These are phyloP conservation scores for Loriculus beryllinus DNA, from an alignment of 2,797 vertebrate species.

Conservation along the genomic window DNA sequence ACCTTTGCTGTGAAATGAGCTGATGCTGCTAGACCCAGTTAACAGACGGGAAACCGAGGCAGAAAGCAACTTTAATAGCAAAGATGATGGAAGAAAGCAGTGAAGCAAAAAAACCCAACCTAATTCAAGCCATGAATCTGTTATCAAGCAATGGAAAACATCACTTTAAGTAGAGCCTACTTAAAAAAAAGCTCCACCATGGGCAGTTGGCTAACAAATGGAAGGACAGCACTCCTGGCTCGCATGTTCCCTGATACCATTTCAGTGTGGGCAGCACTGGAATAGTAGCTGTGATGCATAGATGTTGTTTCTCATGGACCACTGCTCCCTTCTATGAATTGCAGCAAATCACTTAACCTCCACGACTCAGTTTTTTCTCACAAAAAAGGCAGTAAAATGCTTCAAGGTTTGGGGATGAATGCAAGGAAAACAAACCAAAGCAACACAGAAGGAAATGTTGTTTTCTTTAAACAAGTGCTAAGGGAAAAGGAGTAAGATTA, in stretches of 20 bases:
- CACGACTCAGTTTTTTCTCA: background rate
- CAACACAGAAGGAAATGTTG: background rate
- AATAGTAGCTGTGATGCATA: background rate
- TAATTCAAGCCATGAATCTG: background rate
- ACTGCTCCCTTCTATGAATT: background rate
- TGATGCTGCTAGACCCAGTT: background rate
- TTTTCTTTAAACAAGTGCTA: constrained; percentile 15
- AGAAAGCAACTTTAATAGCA: background rate
- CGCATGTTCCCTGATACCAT: background rate
- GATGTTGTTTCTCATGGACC: background rate
- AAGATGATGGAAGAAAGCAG: background rate
- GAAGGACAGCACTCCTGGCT: background rate
- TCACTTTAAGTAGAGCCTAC: background rate
- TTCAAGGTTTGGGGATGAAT: background rate
- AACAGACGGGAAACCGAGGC: background rate
- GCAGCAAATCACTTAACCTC: background rate
- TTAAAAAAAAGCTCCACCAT: background rate
- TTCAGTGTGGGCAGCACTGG: background rate
- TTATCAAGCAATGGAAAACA: background rate
- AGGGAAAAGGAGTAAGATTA: constrained; percentile 8
- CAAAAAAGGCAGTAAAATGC: background rate
- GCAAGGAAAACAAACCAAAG: constrained; percentile 23
- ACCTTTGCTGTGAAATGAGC: background rate
- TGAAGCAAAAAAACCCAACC: background rate
- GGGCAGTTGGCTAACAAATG: background rate